Evolutionary conservation across 2,797 vertebrate species (phyloP), one percentile per base, ranked within the genome.

Genomic region (Heteromormyrus szaboi): DNA sequence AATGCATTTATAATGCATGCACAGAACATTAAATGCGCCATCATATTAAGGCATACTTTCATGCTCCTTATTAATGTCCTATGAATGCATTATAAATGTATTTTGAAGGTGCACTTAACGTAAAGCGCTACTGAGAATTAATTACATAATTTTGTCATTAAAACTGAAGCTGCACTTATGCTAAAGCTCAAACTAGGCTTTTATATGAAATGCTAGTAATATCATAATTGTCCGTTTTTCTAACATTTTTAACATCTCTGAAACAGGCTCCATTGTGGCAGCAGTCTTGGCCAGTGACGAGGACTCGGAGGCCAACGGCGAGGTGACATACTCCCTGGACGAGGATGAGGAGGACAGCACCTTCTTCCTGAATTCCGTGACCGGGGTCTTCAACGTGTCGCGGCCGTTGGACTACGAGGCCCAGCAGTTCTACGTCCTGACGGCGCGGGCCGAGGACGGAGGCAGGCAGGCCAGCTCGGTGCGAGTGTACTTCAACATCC

Each of bases 311-410:
- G 87, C 94, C 41, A 98, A 99, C 0, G 99, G 99, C 19, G 99
- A 99, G 94, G 96, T 99, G 92, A 99, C 98, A 0, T 99, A 99
- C 90, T 95, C 93, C 0, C 95, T 99, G 37, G 96, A 93, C 37
- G 98, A 99, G 68, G 97, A 99, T 2, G 97, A 98, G 2, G 97
- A 97, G 65, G 98, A 99, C 19, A 95, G 96, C 50, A 94, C 96
- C 7, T 99, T 99, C 94, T 97, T 98, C 90, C 93, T 99, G 8
- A 98, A 99, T 92, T 97, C 98, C 0, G 93, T 99, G 68, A 99
- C 98, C 0, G 99, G 98, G 0, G 98, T 99, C 50, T 99, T 99
- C 93, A 99, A 99, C 50, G 95, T 99, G 92, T 99, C 98, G 0
- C 96, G 95, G 0, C 54, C 89, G 0, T 92, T 99, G 92, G 98